Base-by-base conservation (phyloP, 2,888 invertebrate genomes). In the Acleris holmiana region DNA sequence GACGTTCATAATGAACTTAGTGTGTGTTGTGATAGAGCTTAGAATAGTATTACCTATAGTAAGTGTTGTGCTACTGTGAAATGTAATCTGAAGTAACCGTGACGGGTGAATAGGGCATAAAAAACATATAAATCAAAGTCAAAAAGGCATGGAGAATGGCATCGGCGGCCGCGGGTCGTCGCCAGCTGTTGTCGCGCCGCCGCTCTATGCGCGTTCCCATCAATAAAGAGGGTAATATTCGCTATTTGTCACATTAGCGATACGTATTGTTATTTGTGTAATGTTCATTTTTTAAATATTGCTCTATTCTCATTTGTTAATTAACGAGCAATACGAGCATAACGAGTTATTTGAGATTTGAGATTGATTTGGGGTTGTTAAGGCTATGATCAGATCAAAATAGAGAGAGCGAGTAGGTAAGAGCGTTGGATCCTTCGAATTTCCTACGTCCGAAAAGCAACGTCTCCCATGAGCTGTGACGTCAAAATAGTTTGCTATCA, bases 61-160 rank as follows among this genome's bases (percentile, higher is more conserved):
- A 49, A 50, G 58, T 69, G 68, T 74, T 76, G 70, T 65, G 73
- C 66, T 75, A 71, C 73, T 75, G 76, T 76, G 79, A 78, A 83
- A 81, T 82, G 82, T 78, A 85, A 84, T 89, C 77, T 80, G 83
- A 89, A 89, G 86, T 80, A 83, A 80, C 85, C 88, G 82, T 91
- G 91, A 88, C 91, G 89, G 83, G 84, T 91, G 92, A 91, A 92
- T 91, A 86, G 88, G 79, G 87, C 80, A 92, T 91, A 93, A 93
- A 93, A 93, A 93, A 88, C 73, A 75, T 84, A 93, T 93, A 93
- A 93, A 93, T 93, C 93, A 93, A 93, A 93, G 93, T 93, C 93
- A 92, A 93, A 93, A 92, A 91, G 92, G 93, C 92, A 90, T 88
- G 89, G 87, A 89, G 89, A 93, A 93, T 89, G 83, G 78, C 76